Conservation (phyloP, 2,113 vertebrate species). For the Cricetomys ansorgei region DNA sequence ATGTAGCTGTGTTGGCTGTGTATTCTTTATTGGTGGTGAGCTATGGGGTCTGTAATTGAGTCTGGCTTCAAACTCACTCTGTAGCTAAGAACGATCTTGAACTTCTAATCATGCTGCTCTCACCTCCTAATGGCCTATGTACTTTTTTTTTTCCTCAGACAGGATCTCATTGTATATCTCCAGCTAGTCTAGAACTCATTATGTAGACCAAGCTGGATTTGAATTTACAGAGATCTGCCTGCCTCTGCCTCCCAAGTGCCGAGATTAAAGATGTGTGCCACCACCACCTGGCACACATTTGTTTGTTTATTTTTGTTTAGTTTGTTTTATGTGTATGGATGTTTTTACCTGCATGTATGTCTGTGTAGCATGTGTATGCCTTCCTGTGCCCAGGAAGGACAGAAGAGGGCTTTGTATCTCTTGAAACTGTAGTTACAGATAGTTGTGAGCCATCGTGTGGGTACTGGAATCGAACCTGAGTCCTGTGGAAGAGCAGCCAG, state of each 20-base stretch:
- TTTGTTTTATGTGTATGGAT: neutral
- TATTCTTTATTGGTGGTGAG: neutral
- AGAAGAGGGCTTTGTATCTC: neutral
- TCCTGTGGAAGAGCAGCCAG: neutral
- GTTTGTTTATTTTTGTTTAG: neutral
- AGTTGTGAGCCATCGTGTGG: neutral
- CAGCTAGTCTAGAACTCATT: neutral
- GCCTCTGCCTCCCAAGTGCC: neutral
- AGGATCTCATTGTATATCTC: neutral
- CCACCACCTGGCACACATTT: neutral
- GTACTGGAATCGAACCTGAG: neutral
- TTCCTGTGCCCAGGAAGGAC: neutral
- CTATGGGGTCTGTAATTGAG: neutral
- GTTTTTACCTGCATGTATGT: neutral
- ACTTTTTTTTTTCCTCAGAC: neutral
- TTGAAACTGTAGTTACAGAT: neutral
- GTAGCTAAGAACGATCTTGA: neutral
- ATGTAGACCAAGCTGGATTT: neutral
- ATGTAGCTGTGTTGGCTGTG: neutral
- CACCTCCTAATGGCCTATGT: neutral
- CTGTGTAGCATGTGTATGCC: neutral
- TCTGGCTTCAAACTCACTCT: neutral
- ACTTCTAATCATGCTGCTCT: neutral
- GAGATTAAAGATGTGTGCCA: neutral
- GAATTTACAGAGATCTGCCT: neutral